Evolutionary conservation across 92 coral and sea anemone species (phyloP).

Genomic region (Zoanthus sociatus): DNA sequence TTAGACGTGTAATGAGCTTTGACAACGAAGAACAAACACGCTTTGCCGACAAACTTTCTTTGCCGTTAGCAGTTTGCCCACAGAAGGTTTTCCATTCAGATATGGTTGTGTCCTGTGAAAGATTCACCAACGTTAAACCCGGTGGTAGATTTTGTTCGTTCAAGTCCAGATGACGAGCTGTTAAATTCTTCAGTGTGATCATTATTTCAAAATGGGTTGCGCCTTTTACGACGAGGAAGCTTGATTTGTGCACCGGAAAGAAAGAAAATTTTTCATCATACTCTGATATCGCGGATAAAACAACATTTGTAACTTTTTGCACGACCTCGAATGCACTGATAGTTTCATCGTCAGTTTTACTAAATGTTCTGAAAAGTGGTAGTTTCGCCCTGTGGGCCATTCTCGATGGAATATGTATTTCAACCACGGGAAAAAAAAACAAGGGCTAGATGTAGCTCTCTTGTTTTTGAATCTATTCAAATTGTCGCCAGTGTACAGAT

Average conservation of each 20-base stretch:
- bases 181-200: conserved; percentile 43
- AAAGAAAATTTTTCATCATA: conserved; percentile 65
- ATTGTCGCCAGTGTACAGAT: not conserved
- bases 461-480: not conserved
- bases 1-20: conserved; percentile 48
- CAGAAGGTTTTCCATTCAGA: conserved; percentile 59
- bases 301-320: conserved; percentile 55
- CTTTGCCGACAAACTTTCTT: conserved; percentile 67
- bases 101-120: conserved; percentile 5
- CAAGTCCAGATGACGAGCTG: conserved; percentile 35
- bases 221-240: conserved; percentile 63
- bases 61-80: conserved; percentile 36
- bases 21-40: conserved; percentile 59
- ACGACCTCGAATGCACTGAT: conserved; percentile 29
- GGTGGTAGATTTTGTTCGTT: conserved; percentile 37
- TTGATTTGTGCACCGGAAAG: conserved; percentile 52
- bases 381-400: conserved; percentile 2
- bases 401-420: not conserved
- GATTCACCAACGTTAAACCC: conserved; percentile 46
- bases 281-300: conserved; percentile 65
- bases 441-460: not conserved
- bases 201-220: conserved; percentile 62
- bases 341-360: conserved; percentile 34
- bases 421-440: not conserved
- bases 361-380: conserved; percentile 29